phyloP scores from a whole-genome alignment of 2,888 invertebrate genomes.

The Ferrisia virgata region DNA sequence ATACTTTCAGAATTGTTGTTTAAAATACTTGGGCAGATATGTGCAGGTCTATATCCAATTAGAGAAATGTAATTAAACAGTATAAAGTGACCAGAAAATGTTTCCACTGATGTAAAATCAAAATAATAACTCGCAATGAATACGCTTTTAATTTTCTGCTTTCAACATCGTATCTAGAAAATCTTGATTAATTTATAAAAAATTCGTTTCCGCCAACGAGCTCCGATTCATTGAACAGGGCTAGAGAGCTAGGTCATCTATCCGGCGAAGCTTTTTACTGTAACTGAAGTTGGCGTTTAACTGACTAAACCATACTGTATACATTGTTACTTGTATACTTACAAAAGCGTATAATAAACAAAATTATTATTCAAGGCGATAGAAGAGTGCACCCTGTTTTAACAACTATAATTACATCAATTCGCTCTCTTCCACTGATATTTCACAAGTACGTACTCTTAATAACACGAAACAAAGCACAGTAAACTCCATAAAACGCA shows the following conservation, averaged over 20 bases:
- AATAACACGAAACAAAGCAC: not conserved
- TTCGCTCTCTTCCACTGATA: slow-evolving; percentile 26
- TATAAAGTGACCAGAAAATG: no score
- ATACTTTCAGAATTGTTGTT: no score
- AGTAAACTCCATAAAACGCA: not conserved
- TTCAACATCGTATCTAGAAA: no score
- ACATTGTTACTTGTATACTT: not conserved
- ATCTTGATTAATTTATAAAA: no score
- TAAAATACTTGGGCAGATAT: no score
- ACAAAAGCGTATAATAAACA: slow-evolving; percentile 3
- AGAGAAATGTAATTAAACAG: no score
- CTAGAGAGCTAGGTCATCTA: not conserved
- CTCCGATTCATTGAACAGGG: not conserved
- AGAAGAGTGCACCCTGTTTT: slow-evolving; percentile 35
- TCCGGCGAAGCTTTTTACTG: not conserved
- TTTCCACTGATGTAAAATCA: no score
- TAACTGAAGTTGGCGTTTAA: not conserved
- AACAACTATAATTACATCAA: slow-evolving; percentile 34
- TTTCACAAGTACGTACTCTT: slow-evolving; percentile 21
- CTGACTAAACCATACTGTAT: not conserved
- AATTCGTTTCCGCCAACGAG: no score
- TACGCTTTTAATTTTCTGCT: no score
- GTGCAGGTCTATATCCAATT: no score
- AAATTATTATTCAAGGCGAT: slow-evolving; percentile 39
- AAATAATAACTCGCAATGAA: no score